Evolutionary conservation across 1,140 invertebrate species (phyloP).

Genomic region (Eriosoma lanigerum): DNA sequence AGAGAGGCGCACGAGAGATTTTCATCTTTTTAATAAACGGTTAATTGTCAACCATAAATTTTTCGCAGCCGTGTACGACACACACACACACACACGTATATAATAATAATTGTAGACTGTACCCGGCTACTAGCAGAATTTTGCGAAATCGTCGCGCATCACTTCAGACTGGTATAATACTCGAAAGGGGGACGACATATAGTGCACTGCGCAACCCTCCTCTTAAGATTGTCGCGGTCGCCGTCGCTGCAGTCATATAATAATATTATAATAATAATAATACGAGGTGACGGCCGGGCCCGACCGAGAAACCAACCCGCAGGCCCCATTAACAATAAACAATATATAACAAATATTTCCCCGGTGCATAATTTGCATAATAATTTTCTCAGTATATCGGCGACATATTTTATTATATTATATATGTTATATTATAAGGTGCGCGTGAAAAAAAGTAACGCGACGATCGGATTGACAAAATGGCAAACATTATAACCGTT

Average conservation of each 20-base stretch:
- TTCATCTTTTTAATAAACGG: slow-evolving; percentile 49
- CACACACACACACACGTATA: too few species aligned
- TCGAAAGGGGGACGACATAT: background rate
- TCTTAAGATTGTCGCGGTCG: slow-evolving; percentile 24
- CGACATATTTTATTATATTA: too few species aligned
- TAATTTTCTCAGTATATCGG: slow-evolving; percentile 33
- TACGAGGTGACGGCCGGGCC: background rate
- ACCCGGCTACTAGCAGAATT: background rate
- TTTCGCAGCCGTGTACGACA: slow-evolving; percentile 28
- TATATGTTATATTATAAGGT: too few species aligned
- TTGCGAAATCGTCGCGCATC: slow-evolving; percentile 50
- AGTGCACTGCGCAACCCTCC: slow-evolving; percentile 18
- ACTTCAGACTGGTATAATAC: background rate
- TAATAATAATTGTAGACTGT: too few species aligned
- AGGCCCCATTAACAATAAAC: slow-evolving; percentile 39
- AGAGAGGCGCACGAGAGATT: slow-evolving; percentile 34
- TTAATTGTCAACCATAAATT: slow-evolving; percentile 52
- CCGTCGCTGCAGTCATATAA: background rate
- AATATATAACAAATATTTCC: slow-evolving; percentile 5
- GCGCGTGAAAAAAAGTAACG: background rate
- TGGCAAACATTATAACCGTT: slow-evolving; percentile 34
- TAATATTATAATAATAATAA: background rate
- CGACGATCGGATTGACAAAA: slow-evolving; percentile 18
- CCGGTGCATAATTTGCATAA: slow-evolving; percentile 38
- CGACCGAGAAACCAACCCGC: slow-evolving; percentile 15